These are phyloP conservation scores for Actias luna DNA, from an alignment of 2,888 invertebrate species.

Conservation along the genomic window DNA sequence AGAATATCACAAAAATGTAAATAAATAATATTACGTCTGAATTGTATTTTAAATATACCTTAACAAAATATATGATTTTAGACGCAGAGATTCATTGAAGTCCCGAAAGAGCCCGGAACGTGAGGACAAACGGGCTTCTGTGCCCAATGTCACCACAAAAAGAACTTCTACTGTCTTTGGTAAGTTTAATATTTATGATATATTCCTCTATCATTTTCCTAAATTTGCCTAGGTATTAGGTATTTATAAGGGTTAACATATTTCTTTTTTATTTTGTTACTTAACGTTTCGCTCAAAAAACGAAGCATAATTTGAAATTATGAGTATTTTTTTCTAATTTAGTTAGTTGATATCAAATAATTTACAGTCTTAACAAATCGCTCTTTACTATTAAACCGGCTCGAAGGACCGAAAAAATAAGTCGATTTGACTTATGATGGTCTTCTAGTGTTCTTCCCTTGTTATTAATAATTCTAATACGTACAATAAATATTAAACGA, in stretches of 20 bases:
- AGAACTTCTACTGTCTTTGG: slow-evolving; percentile 93
- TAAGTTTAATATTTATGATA: slow-evolving; percentile 44
- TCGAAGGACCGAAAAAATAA: not conserved
- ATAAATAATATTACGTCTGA: too few relatives aligned
- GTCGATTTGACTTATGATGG: too few relatives aligned
- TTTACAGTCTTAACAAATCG: too few relatives aligned
- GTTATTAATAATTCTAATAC: too few relatives aligned
- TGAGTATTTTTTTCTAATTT: too few relatives aligned
- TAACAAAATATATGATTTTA: slow-evolving; percentile 32
- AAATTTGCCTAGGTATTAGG: not conserved
- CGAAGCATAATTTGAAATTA: too few relatives aligned
- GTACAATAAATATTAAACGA: too few relatives aligned
- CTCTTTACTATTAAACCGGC: not conserved
- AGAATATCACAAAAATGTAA: too few relatives aligned
- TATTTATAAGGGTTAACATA: not conserved
- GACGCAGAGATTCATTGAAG: slow-evolving; percentile 87
- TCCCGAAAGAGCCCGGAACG: slow-evolving; percentile 82
- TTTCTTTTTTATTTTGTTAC: not conserved
- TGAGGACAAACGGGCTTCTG: slow-evolving; percentile 77
- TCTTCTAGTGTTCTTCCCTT: not conserved
- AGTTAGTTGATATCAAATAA: too few relatives aligned
- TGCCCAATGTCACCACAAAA: slow-evolving; percentile 86
- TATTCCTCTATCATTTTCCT: not conserved
- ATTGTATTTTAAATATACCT: not conserved
- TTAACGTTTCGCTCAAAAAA: too few relatives aligned